Conservation (phyloP, 2,113 vertebrate genomes). For the Petromus typicus region DNA sequence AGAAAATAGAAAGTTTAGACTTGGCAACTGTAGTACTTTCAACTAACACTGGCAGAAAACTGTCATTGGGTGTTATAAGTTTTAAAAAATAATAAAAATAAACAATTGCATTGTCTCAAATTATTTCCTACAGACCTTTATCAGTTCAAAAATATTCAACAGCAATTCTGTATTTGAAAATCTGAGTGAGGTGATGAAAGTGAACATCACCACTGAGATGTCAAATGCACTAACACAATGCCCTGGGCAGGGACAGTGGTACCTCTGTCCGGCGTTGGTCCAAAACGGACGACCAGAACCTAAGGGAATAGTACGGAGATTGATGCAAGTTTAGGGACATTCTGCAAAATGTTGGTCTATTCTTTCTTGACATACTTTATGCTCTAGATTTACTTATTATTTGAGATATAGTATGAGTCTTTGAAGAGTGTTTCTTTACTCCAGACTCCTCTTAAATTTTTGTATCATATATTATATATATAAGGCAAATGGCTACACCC, state of each 20-base stretch:
- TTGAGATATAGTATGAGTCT: neutral
- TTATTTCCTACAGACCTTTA: neutral
- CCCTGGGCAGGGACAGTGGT: neutral
- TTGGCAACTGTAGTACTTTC: neutral
- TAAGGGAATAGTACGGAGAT: neutral
- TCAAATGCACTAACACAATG: neutral
- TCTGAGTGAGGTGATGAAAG: neutral
- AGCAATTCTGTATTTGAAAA: neutral
- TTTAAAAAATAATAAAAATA: neutral
- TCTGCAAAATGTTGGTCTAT: neutral
- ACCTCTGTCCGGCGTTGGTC: neutral
- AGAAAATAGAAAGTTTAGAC: neutral
- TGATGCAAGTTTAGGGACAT: neutral
- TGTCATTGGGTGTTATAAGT: neutral
- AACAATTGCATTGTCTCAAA: neutral
- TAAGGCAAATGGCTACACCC: neutral
- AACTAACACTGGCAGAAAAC: neutral
- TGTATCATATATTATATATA: neutral
- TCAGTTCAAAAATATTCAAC: neutral
- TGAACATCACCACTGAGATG: neutral
- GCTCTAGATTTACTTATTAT: neutral
- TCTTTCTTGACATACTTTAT: neutral
- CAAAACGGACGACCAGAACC: neutral
- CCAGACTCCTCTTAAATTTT: neutral
- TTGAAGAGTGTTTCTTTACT: neutral